Evolutionary conservation across 2,797 vertebrate species (phyloP).

Genomic region (Limosa lapponica): DNA sequence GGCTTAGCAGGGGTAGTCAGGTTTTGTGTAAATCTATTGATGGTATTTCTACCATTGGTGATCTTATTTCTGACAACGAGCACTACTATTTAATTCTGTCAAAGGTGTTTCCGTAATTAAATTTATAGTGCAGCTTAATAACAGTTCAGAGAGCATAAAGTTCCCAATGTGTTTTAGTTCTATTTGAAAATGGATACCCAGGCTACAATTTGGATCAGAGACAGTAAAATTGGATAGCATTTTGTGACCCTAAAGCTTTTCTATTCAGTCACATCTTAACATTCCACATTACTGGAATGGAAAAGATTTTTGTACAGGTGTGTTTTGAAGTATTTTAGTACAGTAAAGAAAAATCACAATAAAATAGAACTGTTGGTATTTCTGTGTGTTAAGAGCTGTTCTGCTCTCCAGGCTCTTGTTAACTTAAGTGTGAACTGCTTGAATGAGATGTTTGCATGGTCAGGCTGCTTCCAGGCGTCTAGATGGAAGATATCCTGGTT

Average conservation of each 20-base stretch:
- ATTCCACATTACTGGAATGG: not conserved
- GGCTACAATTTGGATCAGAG: constrained; percentile 24
- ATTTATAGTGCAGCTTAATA: constrained; percentile 28
- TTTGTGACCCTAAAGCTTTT: constrained; percentile 21
- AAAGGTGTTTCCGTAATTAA: constrained; percentile 47
- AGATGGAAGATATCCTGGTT: not conserved
- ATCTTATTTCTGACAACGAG: constrained; percentile 18
- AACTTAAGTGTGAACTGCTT: not conserved
- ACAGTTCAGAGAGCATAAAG: constrained; percentile 29
- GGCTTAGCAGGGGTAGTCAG: not conserved
- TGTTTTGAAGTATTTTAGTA: not conserved
- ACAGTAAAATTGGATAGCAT: not conserved
- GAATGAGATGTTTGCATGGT: not conserved
- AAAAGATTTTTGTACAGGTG: not conserved
- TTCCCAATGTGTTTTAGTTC: not conserved
- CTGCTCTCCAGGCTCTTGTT: not conserved
- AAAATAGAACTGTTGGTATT: not conserved
- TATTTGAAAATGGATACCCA: constrained; percentile 54
- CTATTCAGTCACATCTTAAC: not conserved
- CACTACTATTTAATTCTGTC: not conserved
- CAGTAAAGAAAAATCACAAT: not conserved
- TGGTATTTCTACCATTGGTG: not conserved
- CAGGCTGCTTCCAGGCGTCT: not conserved
- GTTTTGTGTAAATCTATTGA: not conserved
- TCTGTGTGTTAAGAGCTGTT: not conserved